Base-by-base conservation (phyloP, 2,888 invertebrate species). In the Mimachlamys varia region DNA sequence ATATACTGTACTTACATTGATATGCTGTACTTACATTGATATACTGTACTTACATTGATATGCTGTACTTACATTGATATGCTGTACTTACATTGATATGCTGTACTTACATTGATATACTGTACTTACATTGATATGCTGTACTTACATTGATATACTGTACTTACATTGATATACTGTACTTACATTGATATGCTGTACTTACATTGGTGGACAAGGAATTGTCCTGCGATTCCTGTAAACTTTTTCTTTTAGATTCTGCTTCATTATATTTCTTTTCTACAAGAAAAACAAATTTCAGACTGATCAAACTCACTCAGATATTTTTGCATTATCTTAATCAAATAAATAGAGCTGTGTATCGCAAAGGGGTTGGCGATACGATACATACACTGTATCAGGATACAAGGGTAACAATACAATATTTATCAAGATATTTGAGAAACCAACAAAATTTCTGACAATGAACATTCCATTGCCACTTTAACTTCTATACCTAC, bases 251-350 rank as follows among this genome's bases (percentile, higher is more conserved):
- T 90, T 93, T 93, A 15, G 91, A 44, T n/a, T 92, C 90, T 12
- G 91, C 92, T 90, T 94, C 94, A 87, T 92, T 91, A 88, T 92
- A 92, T 89, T 93, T 94, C 87, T 90, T 92, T 89, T 94, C 94
- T 94, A 90, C 55, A 92, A 92, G 19, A 89, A 76, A 88, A 76
- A 88, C 15, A 89, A 76, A 76, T 44, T 37, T 50, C 15, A 13
- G 49, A 62, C 27, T 58, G 19, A 0, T 53, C 13, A 53, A 19
- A 53, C 1, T 50, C 15, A 50, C 50, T 15, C 7, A 50, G 15
- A 50, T 50, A 50, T 12, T 50, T 15, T 50, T n/a, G n/a, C n/a
- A n/a, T n/a, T n/a, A n/a, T n/a, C n/a, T n/a, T n/a, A n/a, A n/a
- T n/a, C n/a, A n/a, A n/a, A n/a, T n/a, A n/a, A n/a, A n/a, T n/a